Evolutionary conservation across 2,888 invertebrate genomes (phyloP).

Genomic region (Doris montereyensis): DNA sequence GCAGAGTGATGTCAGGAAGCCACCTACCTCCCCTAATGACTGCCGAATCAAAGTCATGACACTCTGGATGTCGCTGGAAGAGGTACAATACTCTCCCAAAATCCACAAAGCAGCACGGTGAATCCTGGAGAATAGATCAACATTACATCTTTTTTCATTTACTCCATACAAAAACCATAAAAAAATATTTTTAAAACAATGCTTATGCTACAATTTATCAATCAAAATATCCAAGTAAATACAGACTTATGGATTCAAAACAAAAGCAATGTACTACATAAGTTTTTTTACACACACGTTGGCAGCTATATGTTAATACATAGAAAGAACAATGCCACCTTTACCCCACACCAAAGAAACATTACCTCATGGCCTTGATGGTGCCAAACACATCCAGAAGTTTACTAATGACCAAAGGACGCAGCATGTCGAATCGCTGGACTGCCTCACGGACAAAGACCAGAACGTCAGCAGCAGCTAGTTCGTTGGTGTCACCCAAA

Average conservation of each 20-base stretch:
- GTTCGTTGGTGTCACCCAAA: slow-evolving; percentile 76
- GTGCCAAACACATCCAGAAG: slow-evolving; percentile 87
- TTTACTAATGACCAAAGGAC: slow-evolving; percentile 81
- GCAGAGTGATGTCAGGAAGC: neutral
- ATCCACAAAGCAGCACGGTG: slow-evolving; percentile 97
- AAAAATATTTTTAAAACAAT: too few relatives aligned
- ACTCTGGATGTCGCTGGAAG: slow-evolving; percentile 82
- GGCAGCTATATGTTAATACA: too few relatives aligned
- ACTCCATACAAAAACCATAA: too few relatives aligned
- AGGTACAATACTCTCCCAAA: slow-evolving; percentile 93
- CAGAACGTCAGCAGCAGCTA: slow-evolving; percentile 92
- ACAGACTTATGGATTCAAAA: too few relatives aligned
- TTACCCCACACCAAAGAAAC: too few relatives aligned
- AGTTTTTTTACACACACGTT: too few relatives aligned
- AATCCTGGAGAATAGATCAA: slow-evolving; percentile 74
- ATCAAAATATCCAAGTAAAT: too few relatives aligned
- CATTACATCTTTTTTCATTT: slow-evolving; percentile 79
- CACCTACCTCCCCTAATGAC: slow-evolving; percentile 80
- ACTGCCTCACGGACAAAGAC: slow-evolving; percentile 97
- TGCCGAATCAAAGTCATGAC: slow-evolving; percentile 85
- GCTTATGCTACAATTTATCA: too few relatives aligned
- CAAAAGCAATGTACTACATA: too few relatives aligned
- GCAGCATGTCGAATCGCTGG: slow-evolving; percentile 87
- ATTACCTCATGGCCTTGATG: slow-evolving; percentile 87
- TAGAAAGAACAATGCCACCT: neutral